These are phyloP conservation scores for Thalpophila matura DNA, from an alignment of 2,888 invertebrate genomes.

Conservation along the genomic window DNA sequence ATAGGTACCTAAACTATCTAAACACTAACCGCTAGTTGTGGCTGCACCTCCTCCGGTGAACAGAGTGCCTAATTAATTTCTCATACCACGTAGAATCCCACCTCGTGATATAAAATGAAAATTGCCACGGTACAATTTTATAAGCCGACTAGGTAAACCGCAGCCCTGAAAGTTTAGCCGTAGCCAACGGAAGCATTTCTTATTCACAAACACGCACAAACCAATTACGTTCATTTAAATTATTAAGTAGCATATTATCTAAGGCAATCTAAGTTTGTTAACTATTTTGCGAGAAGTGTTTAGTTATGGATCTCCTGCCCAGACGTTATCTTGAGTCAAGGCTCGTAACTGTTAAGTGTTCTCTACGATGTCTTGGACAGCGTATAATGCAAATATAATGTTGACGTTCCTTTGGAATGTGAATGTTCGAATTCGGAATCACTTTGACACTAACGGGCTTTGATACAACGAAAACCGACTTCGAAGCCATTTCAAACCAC, in stretches of 20 bases:
- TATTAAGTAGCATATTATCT: slow-evolving; percentile 72
- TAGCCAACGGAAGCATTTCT: slow-evolving; percentile 71
- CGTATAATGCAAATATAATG: slow-evolving; percentile 4
- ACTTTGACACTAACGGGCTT: slow-evolving; percentile 29
- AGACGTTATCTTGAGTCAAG: slow-evolving; percentile 8
- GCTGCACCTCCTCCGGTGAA: slow-evolving; percentile 52
- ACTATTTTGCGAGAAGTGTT: slow-evolving; percentile 48
- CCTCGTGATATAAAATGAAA: slow-evolving; percentile 65
- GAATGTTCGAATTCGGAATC: slow-evolving; percentile 23
- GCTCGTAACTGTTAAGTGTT: slow-evolving; percentile 6
- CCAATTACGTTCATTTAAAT: slow-evolving; percentile 77
- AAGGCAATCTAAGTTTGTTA: slow-evolving; percentile 60
- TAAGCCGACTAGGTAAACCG: slow-evolving; percentile 62
- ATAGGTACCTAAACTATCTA: slow-evolving; percentile 57
- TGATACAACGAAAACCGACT: slow-evolving; percentile 29
- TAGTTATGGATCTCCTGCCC: slow-evolving; percentile 23
- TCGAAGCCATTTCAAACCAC: slow-evolving; percentile 31
- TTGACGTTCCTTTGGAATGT: neutral
- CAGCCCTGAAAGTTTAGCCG: slow-evolving; percentile 65
- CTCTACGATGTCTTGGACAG: neutral
- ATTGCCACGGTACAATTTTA: slow-evolving; percentile 67
- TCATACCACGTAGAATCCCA: slow-evolving; percentile 55
- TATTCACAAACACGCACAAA: slow-evolving; percentile 77
- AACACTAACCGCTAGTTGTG: slow-evolving; percentile 60
- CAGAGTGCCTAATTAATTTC: slow-evolving; percentile 63